phyloP scores from a whole-genome alignment of 2,888 invertebrate genomes.

The Nyleta sp. region DNA sequence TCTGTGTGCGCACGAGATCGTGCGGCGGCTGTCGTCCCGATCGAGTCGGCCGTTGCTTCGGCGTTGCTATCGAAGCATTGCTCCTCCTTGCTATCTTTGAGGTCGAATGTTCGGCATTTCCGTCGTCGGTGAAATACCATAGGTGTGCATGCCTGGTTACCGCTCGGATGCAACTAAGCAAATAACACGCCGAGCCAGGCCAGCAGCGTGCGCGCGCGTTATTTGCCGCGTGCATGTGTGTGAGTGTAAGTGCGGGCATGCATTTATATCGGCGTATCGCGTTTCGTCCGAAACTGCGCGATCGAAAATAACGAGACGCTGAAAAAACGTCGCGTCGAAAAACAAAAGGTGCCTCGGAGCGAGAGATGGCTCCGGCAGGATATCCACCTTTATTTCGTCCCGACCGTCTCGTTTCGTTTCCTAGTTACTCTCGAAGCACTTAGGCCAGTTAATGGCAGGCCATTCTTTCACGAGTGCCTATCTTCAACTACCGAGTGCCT shows the following conservation, averaged over 20 bases:
- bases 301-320: conserved; percentile 20
- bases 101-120: conserved; percentile 67
- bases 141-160: conserved; percentile 55
- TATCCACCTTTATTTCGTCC: too few relatives aligned
- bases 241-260: conserved; percentile 12
- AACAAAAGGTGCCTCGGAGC: conserved; percentile 13
- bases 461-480: conserved; percentile 23
- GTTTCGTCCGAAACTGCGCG: conserved; percentile 17
- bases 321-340: conserved; percentile 8
- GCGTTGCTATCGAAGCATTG: conserved; percentile 50
- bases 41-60: conserved; percentile 29
- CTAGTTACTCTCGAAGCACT: too few relatives aligned
- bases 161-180: conserved; percentile 55
- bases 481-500: not conserved
- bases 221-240: conserved; percentile 10
- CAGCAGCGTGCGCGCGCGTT: not conserved
- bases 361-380: too few relatives aligned
- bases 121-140: conserved; percentile 63
- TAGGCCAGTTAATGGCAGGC: conserved; percentile 7
- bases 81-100: conserved; percentile 61
- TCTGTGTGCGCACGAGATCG: conserved; percentile 41
- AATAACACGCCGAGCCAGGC: conserved; percentile 41
- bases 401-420: too few relatives aligned
- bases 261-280: conserved; percentile 51
- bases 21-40: conserved; percentile 35